A percentile compares a stretch with the other conserved stretches of the same genome.
Conservation (phyloP, 2,113 vertebrate genomes). For the Sander vitreus region DNA sequence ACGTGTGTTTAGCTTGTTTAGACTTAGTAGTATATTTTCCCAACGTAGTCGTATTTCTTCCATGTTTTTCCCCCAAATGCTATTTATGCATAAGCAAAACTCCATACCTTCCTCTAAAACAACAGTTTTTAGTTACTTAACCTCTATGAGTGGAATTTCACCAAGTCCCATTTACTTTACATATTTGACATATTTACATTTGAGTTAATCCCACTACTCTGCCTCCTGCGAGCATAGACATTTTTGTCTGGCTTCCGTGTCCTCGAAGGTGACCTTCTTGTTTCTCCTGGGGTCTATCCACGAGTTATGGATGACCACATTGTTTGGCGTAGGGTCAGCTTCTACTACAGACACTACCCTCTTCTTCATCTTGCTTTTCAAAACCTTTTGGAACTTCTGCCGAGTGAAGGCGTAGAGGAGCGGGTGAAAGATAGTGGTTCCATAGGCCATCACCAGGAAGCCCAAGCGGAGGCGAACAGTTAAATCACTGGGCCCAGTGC, state of each 20-base stretch:
- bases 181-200: conserved; percentile 45
- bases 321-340: conserved; percentile 93
- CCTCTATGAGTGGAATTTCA: neutral
- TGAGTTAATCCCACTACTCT: conserved; percentile 46
- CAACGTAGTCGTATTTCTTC: neutral
- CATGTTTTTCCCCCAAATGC: neutral
- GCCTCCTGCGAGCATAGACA: conserved; percentile 88
- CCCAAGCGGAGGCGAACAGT: conserved; percentile 92
- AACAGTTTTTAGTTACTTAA: neutral
- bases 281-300: conserved; percentile 95
- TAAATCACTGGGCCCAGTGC: conserved; percentile 92
- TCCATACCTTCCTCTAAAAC: neutral
- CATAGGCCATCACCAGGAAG: conserved; percentile 97
- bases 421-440: conserved; percentile 96
- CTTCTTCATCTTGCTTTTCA: conserved; percentile 99
- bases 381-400: conserved; percentile 97
- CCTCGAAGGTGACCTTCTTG: conserved; percentile 92
- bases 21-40: neutral
- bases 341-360: conserved; percentile 95
- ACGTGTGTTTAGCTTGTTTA: neutral
- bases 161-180: neutral
- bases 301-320: conserved; percentile 94
- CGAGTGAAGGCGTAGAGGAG: conserved; percentile 96
- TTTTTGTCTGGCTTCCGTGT: conserved; percentile 91
- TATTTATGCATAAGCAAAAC: neutral